A percentile compares a stretch with the other conserved stretches of the same genome.
phyloP scores from a whole-genome alignment of 2,888 invertebrate species.

The Scaptomyza caliginosa region DNA sequence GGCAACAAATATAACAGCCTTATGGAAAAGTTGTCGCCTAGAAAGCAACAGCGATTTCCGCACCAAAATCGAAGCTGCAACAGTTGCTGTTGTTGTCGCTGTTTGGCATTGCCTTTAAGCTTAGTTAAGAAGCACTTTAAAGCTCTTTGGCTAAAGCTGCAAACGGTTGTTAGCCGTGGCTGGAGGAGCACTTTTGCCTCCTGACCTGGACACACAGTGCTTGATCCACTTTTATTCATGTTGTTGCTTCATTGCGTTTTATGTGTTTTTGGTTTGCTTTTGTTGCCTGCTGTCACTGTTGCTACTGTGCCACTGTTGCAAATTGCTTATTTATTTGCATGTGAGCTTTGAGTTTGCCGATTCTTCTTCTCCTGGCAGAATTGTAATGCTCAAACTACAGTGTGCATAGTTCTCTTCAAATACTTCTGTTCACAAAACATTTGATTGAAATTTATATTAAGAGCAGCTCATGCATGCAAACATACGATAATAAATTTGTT shows the following conservation, averaged over 20 bases:
- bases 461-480: constrained; percentile 47
- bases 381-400: constrained; percentile 5
- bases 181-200: neutral
- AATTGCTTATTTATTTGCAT: constrained; percentile 71
- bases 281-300: neutral
- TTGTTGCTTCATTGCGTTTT: constrained; percentile 70
- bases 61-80: constrained; percentile 56
- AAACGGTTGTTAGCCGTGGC: neutral
- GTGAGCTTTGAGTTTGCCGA: constrained; percentile 33
- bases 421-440: constrained; percentile 12
- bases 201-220: neutral
- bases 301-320: constrained; percentile 32
- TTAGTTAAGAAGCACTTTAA: constrained; percentile 72
- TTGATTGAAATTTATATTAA: constrained; percentile 56
- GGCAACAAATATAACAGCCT: constrained; percentile 18
- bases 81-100: constrained; percentile 31
- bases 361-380: constrained; percentile 30
- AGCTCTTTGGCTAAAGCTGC: constrained; percentile 64
- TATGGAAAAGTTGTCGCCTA: constrained; percentile 40
- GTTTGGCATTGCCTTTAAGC: constrained; percentile 70
- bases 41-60: constrained; percentile 42
- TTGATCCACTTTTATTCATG: constrained; percentile 34
- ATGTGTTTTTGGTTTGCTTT: constrained; percentile 21
- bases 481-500: constrained; percentile 46
- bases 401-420: constrained; percentile 2